Percentiles rank a stretch among this genome's conserved stretches.
These are phyloP conservation scores for Drosophila novamexicana DNA, from an alignment of 1,140 invertebrate species.

Conservation along the genomic window DNA sequence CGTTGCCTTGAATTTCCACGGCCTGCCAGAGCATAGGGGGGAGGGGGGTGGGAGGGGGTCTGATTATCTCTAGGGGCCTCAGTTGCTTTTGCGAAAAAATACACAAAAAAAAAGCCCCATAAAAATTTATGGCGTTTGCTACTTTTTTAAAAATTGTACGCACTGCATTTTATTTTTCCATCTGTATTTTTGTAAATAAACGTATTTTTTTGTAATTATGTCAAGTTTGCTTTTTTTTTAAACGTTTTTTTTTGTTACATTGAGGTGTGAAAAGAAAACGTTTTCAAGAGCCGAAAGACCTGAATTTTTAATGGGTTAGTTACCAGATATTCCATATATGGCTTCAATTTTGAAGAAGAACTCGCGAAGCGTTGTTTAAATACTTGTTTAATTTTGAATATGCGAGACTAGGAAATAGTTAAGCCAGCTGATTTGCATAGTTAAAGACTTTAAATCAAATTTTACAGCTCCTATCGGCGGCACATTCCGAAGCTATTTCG, in stretches of 20 bases:
- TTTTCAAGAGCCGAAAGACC: slow-evolving; percentile 34
- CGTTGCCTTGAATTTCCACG: slow-evolving; percentile 51
- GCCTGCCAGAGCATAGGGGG: background rate
- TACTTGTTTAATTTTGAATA: background rate
- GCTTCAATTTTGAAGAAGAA: background rate
- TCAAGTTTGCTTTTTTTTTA: slow-evolving; percentile 75
- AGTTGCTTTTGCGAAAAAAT: slow-evolving; percentile 30
- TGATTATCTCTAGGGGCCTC: slow-evolving; percentile 30
- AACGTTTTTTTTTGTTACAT: slow-evolving; percentile 27
- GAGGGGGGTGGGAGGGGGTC: background rate
- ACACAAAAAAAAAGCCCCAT: slow-evolving; percentile 21
- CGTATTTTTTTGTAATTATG: slow-evolving; percentile 68
- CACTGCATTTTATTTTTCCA: slow-evolving; percentile 66
- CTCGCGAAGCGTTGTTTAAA: background rate
- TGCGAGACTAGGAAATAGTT: background rate
- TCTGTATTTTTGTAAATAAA: slow-evolving; percentile 40
- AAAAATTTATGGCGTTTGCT: slow-evolving; percentile 72
- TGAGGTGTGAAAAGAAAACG: slow-evolving; percentile 51
- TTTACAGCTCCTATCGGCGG: slow-evolving; percentile 12
- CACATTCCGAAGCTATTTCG: slow-evolving; percentile 22
- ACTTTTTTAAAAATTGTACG: slow-evolving; percentile 73
- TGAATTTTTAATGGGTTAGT: slow-evolving; percentile 38
- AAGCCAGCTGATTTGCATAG: slow-evolving; percentile 37
- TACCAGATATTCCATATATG: slow-evolving; percentile 1
- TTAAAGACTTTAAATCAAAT: slow-evolving; percentile 23